phyloP scores from a whole-genome alignment of 2,113 vertebrate species.

The Hippopotamus amphibius region DNA sequence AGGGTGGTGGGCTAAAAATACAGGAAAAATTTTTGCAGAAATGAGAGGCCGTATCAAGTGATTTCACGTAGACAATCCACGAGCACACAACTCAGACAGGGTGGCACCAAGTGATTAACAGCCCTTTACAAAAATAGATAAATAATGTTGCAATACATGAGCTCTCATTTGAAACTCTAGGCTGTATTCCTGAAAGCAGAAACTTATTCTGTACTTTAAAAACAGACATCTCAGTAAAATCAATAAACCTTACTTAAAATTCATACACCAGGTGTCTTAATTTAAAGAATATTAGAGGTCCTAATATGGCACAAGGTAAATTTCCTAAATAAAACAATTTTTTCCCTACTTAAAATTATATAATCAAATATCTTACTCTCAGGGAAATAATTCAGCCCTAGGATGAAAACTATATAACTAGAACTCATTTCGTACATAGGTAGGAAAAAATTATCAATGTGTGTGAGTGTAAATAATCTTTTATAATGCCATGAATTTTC shows the following conservation, averaged over 20 bases:
- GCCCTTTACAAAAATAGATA: conserved; percentile 82
- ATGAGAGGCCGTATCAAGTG: conserved; percentile 57
- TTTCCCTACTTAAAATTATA: conserved; percentile 1
- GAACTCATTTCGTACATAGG: neutral
- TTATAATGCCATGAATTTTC: conserved; percentile 20
- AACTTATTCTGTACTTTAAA: conserved; percentile 62
- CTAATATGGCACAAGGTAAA: neutral
- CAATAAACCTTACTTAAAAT: conserved; percentile 24
- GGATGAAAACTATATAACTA: neutral
- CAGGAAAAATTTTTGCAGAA: conserved; percentile 2
- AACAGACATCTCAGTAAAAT: conserved; percentile 52
- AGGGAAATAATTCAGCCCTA: neutral
- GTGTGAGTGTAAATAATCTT: neutral
- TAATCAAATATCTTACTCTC: neutral
- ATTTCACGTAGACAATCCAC: conserved; percentile 70
- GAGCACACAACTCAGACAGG: conserved; percentile 82
- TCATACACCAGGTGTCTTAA: neutral
- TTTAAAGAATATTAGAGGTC: neutral
- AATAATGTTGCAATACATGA: conserved; percentile 73
- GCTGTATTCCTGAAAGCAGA: conserved; percentile 68
- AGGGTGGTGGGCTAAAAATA: conserved; percentile 67
- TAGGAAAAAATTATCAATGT: neutral
- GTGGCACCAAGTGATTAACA: conserved; percentile 80
- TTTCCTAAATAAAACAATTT: conserved; percentile 29
- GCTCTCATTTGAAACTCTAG: conserved; percentile 63